Percentiles rank a stretch among this genome's conserved stretches.
phyloP scores from a whole-genome alignment of 2,888 invertebrate species.

The Idaea straminata region DNA sequence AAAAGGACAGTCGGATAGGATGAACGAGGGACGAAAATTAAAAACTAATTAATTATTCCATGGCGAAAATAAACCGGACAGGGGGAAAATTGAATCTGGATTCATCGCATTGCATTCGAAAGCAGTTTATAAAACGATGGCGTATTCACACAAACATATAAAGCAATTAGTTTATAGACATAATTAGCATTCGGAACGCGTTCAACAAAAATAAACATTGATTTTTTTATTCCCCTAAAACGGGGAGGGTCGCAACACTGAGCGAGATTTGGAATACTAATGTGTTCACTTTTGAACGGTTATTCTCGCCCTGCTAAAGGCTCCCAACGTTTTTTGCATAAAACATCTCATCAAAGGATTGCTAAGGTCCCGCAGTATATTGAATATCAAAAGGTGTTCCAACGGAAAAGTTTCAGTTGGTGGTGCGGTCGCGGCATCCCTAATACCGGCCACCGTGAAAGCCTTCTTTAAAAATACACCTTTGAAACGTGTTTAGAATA shows the following conservation, averaged over 20 bases:
- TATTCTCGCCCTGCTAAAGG: slow-evolving; percentile 76
- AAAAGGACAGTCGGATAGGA: slow-evolving; percentile 13
- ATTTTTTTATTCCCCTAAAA: slow-evolving; percentile 78
- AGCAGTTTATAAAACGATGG: slow-evolving; percentile 50
- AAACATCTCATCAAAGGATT: slow-evolving; percentile 81
- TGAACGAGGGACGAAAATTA: slow-evolving; percentile 30
- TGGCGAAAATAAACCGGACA: slow-evolving; percentile 33
- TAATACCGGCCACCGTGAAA: slow-evolving; percentile 70
- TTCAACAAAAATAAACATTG: slow-evolving; percentile 76
- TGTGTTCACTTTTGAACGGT: slow-evolving; percentile 78
- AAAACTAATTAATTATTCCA: slow-evolving; percentile 39
- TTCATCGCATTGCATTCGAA: slow-evolving; percentile 36
- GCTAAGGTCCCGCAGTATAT: slow-evolving; percentile 75
- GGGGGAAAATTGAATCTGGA: slow-evolving; percentile 42
- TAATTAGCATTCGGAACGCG: slow-evolving; percentile 77
- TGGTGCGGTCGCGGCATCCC: slow-evolving; percentile 62
- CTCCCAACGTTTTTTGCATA: slow-evolving; percentile 79
- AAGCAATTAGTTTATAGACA: slow-evolving; percentile 70
- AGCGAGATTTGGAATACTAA: slow-evolving; percentile 73
- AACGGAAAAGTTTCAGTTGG: slow-evolving; percentile 67
- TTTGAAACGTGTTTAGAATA: slow-evolving; percentile 73
- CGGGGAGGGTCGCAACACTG: slow-evolving; percentile 60
- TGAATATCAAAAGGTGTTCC: slow-evolving; percentile 79
- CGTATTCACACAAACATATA: slow-evolving; percentile 64
- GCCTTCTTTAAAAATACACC: slow-evolving; percentile 77